phyloP scores from a whole-genome alignment of 2,113 vertebrate genomes.

The Empidonax traillii region DNA sequence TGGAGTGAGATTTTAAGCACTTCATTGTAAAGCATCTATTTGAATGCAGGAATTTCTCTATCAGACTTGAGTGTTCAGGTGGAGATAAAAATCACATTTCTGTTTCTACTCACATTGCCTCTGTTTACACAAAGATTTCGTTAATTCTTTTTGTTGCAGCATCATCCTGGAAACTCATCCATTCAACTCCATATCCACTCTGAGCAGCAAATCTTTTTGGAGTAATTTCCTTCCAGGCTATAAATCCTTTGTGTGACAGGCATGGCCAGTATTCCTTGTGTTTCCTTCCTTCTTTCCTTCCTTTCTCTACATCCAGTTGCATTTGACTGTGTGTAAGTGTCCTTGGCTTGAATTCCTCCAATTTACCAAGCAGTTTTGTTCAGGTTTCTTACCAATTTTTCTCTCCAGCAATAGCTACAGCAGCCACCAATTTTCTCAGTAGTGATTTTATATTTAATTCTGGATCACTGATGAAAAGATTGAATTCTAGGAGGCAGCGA shows the following conservation, averaged over 20 bases:
- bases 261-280: not conserved
- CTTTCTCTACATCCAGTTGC: not conserved
- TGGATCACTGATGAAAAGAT: slow-evolving; percentile 6
- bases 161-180: not conserved
- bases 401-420: not conserved
- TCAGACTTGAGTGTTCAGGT: not conserved
- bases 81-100: slow-evolving; percentile 42
- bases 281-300: not conserved
- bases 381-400: slow-evolving; percentile 11
- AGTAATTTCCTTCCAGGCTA: not conserved
- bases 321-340: not conserved
- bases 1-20: slow-evolving; percentile 15
- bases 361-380: not conserved
- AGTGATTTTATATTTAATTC: slow-evolving; percentile 42
- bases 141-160: not conserved
- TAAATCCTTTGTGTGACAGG: not conserved
- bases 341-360: not conserved
- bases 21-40: not conserved
- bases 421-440: not conserved
- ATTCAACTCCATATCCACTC: not conserved
- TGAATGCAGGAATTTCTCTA: slow-evolving; percentile 2
- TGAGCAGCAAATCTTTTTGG: not conserved
- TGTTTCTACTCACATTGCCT: slow-evolving; percentile 1
- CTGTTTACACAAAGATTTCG: slow-evolving; percentile 16
- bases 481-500: not conserved